Conservation (phyloP, 2,113 vertebrate genomes). For the Microtus ochrogaster region DNA sequence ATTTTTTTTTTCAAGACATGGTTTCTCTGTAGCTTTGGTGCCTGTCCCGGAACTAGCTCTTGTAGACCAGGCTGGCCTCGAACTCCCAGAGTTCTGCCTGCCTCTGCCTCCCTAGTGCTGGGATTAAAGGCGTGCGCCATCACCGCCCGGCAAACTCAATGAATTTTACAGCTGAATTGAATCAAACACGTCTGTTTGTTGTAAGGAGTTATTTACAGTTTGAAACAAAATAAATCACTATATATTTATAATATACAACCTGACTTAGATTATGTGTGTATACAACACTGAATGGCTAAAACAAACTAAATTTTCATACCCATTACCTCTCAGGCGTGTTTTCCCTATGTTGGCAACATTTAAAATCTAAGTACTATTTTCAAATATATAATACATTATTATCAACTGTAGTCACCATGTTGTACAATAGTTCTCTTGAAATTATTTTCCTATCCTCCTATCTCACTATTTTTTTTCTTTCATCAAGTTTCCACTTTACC, state of each 20-base stretch:
- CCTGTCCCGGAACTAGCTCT: no score
- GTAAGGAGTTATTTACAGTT: not conserved
- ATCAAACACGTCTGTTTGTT: not conserved
- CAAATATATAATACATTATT: not conserved
- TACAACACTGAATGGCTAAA: not conserved
- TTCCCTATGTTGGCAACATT: not conserved
- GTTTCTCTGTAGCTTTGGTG: no score
- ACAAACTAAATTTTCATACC: not conserved
- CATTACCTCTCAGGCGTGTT: not conserved
- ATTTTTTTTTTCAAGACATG: not conserved
- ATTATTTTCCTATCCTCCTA: not conserved
- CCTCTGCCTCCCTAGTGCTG: no score
- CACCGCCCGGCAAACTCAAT: not conserved
- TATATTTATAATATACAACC: not conserved
- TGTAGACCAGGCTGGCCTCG: no score
- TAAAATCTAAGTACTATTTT: not conserved
- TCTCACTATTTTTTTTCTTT: not conserved
- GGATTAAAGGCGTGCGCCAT: no score
- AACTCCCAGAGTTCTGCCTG: no score
- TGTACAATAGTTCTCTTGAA: not conserved
- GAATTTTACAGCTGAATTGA: not conserved
- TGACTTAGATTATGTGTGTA: not conserved
- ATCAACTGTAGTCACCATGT: not conserved
- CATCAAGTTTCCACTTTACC: rapidly evolving
- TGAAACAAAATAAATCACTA: not conserved